phyloP scores from a whole-genome alignment of 2,888 invertebrate genomes.

The Galeopsomyia nigrocyanea region DNA sequence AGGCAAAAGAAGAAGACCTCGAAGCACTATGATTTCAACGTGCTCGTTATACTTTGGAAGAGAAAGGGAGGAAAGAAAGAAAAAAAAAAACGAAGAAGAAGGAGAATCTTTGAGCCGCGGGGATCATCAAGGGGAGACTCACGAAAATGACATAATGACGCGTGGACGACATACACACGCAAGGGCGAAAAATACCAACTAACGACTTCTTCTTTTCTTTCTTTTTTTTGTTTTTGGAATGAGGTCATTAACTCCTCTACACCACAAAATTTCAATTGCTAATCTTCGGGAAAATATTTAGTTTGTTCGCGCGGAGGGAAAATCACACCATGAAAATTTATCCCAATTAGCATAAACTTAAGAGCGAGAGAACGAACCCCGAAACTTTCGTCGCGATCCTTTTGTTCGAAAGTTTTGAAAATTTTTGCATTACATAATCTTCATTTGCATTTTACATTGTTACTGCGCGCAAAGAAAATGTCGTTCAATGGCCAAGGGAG shows the following conservation, averaged over 20 bases:
- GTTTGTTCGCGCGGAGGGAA: background rate
- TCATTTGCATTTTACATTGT: conserved; percentile 9
- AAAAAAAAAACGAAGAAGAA: conserved; percentile 6
- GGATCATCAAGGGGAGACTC: conserved; percentile 9
- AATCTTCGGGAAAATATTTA: conserved; percentile 27
- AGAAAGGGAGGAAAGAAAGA: no score
- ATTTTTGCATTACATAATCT: conserved; percentile 4
- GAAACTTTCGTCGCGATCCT: conserved; percentile 8
- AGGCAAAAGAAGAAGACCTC: background rate
- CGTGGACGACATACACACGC: conserved; percentile 13
- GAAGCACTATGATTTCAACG: conserved; percentile 26
- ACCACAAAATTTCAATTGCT: conserved; percentile 34
- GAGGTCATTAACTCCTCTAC: conserved; percentile 1
- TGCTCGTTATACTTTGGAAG: conserved; percentile 22
- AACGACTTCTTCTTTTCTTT: conserved; percentile 15
- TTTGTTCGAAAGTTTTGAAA: conserved; percentile 14
- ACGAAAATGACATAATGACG: conserved; percentile 45
- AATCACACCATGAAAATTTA: conserved; percentile 29
- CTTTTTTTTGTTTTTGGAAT: background rate
- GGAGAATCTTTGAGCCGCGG: conserved; percentile 5
- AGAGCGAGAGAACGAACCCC: conserved; percentile 10
- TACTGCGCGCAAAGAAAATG: conserved; percentile 1
- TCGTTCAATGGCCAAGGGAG: conserved; percentile 10
- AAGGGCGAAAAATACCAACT: conserved; percentile 24
- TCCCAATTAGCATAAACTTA: conserved; percentile 41